Evolutionary conservation across 2,888 invertebrate species (phyloP).

Genomic region (Nematopogon swammerdamellus): DNA sequence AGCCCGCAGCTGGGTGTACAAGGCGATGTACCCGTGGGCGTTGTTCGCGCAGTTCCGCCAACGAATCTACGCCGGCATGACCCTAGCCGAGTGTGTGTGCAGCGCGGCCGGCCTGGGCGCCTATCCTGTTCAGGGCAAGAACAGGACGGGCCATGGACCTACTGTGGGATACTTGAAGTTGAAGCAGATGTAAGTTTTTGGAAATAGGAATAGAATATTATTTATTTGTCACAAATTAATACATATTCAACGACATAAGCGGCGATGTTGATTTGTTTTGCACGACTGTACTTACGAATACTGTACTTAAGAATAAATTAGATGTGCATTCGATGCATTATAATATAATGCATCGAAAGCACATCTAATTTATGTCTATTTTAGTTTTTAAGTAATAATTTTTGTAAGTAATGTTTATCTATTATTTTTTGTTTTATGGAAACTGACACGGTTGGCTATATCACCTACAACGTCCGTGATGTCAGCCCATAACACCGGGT

Average conservation of each 20-base stretch:
- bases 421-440: too few relatives aligned
- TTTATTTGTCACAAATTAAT: not conserved
- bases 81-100: conserved; percentile 90
- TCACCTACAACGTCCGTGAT: too few relatives aligned
- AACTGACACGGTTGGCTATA: too few relatives aligned
- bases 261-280: too few relatives aligned
- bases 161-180: conserved; percentile 64
- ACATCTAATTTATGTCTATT: too few relatives aligned
- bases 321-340: too few relatives aligned
- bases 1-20: conserved; percentile 69
- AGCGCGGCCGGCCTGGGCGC: conserved; percentile 89
- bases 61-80: conserved; percentile 87
- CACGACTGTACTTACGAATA: not conserved
- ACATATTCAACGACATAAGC: too few relatives aligned
- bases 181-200: conserved; percentile 48
- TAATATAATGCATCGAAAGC: too few relatives aligned
- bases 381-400: too few relatives aligned
- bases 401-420: too few relatives aligned
- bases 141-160: conserved; percentile 84
- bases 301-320: too few relatives aligned
- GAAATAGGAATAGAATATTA: not conserved
- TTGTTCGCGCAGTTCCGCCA: conserved; percentile 86
- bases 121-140: conserved; percentile 72
- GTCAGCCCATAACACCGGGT: too few relatives aligned
- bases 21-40: conserved; percentile 82